Conservation (phyloP, 2,113 vertebrate species). For the Ammodytes marinus region DNA sequence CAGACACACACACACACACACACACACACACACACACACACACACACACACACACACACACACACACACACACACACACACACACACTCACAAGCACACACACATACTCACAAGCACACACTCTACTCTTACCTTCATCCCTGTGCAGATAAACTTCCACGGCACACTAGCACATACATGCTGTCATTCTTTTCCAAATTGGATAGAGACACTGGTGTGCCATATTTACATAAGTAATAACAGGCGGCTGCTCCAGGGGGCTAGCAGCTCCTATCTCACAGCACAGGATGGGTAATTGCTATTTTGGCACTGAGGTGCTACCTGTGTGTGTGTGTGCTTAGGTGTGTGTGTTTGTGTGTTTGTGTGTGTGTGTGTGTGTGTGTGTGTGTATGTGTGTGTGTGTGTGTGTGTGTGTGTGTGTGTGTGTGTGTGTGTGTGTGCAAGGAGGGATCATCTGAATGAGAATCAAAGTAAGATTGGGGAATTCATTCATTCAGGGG, state of each 20-base stretch:
- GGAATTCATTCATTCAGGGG: slow-evolving; percentile 30
- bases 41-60: too few relatives aligned
- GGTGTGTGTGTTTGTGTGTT: slow-evolving; percentile 18
- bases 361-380: slow-evolving; percentile 41
- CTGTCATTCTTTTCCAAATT: slow-evolving; percentile 71
- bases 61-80: too few relatives aligned
- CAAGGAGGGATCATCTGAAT: slow-evolving; percentile 12
- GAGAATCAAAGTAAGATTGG: slow-evolving; percentile 15
- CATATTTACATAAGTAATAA: slow-evolving; percentile 82
- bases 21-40: not conserved
- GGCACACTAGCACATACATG: slow-evolving; percentile 32
- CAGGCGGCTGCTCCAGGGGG: slow-evolving; percentile 67
- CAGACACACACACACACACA: too few relatives aligned
- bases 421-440: slow-evolving; percentile 30
- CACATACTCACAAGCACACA: slow-evolving; percentile 36
- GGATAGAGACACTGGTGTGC: slow-evolving; percentile 74
- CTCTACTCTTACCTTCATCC: slow-evolving; percentile 42
- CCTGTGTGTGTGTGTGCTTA: slow-evolving; percentile 48
- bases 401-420: slow-evolving; percentile 12
- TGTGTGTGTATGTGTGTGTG: slow-evolving; percentile 43
- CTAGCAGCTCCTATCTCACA: slow-evolving; percentile 68
- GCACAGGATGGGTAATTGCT: slow-evolving; percentile 72
- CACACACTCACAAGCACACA: slow-evolving; percentile 10
- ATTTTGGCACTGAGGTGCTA: slow-evolving; percentile 75
- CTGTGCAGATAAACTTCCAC: slow-evolving; percentile 43